Evolutionary conservation across 1,140 invertebrate genomes (phyloP), one percentile per base, ranked within the genome.

Genomic region (Cotesia typhae): DNA sequence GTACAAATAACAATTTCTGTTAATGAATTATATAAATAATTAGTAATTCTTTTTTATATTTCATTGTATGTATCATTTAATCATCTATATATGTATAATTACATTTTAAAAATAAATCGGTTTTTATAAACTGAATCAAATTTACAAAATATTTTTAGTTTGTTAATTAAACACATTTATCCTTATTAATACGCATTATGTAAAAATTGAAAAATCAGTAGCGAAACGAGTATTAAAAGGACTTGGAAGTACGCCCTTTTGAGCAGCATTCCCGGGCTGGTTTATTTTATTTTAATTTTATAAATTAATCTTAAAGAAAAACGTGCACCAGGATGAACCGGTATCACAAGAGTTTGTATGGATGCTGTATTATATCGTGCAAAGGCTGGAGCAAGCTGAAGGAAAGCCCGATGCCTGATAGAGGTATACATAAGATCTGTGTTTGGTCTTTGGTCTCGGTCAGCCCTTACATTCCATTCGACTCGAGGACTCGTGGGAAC

Each of bases 391-490:
- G 57, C 28, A 28, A 1, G 28, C 2, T 28, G 28, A 1, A 28
- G 28, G 28, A 28, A 28, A 28, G 28, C 28, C 28, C 28, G 28
- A 28, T 28, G 59, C 37, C 61, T 47, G 41, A 47, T 47, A 5
- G 41, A 47, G 41, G 41, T 7, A 9, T 10, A 47, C 5, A 0
- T 10, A 47, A 47, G 7, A 47, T 47, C 41, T 47, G 4, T 47
- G 4, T 6, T 47, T 47, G 41, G 41, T 47, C 41, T 75, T 75
- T 75, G 74, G 63, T 73, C 71, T 75, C 73, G 74, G 63, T 73
- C 71, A 70, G 74, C 74, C 74, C 74, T 75, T 75, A 70, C 74
- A 75, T 75, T 75, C 74, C 74, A 70, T 72, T 73, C 28, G 28
- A 28, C 41, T 47, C 41, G 41, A 10, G 41, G 41, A 47, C 74